These are phyloP conservation scores for Lysandra coridon DNA, from an alignment of 2,888 invertebrate genomes.

Conservation along the genomic window DNA sequence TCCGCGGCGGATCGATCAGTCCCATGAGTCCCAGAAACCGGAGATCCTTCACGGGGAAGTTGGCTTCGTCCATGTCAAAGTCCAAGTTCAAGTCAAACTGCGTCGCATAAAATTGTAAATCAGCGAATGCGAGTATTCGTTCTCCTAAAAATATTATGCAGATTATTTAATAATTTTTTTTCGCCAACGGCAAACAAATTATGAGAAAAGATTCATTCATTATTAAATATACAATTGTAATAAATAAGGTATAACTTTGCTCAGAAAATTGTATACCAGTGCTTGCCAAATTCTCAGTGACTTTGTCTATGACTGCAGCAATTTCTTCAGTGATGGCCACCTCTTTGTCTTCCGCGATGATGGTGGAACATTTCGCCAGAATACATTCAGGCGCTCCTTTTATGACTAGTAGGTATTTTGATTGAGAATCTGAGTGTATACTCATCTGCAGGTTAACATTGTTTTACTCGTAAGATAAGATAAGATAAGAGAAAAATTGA, in stretches of 20 bases:
- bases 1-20: slow-evolving; percentile 95
- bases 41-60: slow-evolving; percentile 92
- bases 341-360: slow-evolving; percentile 90
- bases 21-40: slow-evolving; percentile 97
- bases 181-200: too few species aligned
- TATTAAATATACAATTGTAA: too few species aligned
- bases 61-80: slow-evolving; percentile 92
- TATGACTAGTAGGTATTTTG: slow-evolving; percentile 92
- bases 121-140: slow-evolving; percentile 95
- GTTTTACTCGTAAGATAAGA: neutral
- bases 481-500: too few species aligned
- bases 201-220: too few species aligned
- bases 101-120: slow-evolving; percentile 90
- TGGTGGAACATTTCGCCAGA: slow-evolving; percentile 89
- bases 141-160: slow-evolving; percentile 81
- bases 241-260: too few species aligned
- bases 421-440: slow-evolving; percentile 90
- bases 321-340: slow-evolving; percentile 60
- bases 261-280: slow-evolving; percentile 52
- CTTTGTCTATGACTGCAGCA: slow-evolving; percentile 51
- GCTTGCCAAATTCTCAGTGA: slow-evolving; percentile 58
- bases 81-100: slow-evolving; percentile 92
- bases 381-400: slow-evolving; percentile 98
- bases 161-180: too few species aligned
- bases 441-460: slow-evolving; percentile 59